Evolutionary conservation across 2,113 vertebrate species (phyloP), one percentile per base, ranked within the genome.

Genomic region (Gulo gulo): DNA sequence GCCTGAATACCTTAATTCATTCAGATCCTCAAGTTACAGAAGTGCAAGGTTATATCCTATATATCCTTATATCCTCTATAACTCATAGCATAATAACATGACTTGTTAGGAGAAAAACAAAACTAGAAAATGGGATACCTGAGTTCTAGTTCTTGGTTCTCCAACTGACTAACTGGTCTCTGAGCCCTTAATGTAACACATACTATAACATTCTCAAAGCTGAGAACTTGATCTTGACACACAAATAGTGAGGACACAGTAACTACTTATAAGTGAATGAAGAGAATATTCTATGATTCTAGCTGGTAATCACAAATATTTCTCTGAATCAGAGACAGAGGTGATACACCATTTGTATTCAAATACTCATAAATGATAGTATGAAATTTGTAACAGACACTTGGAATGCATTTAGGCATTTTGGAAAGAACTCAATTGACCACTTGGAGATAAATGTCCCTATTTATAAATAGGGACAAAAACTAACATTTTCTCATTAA

Each of bases 401-500:
- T 97, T 59, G 82, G 79, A 97, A 67, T 89, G 39, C 59, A 23
- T 82, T 94, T n/a, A 61, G n/a, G 21, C 34, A 74, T 80, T 94
- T 94, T 87, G 52, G 39, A 83, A 92, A 83, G 59, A 90, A 73
- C 16, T 85, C 76, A 96, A 76, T 52, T 73, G 50, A 26, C 55
- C 45, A 80, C 81, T 93, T 71, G 13, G 15, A 92, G 73, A 90
- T 95, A 95, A 97, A 94, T 87, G 52, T 80, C 20, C 78, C 20
- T 91, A 39, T 86, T 93, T 95, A 96, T 79, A 93, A 73, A 83
- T n/a, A 89, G 26, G 61, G 13, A 55, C 36, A 23, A 91, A 96
- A 95, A 80, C 52, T 78, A 80, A 92, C 55, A 82, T 59, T 95
- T 93, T 90, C 83, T 95, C 59, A 82, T 76, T 94, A 71, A 94